Evolutionary conservation across 2,113 vertebrate genomes (phyloP).

Genomic region (Saguinus midas): DNA sequence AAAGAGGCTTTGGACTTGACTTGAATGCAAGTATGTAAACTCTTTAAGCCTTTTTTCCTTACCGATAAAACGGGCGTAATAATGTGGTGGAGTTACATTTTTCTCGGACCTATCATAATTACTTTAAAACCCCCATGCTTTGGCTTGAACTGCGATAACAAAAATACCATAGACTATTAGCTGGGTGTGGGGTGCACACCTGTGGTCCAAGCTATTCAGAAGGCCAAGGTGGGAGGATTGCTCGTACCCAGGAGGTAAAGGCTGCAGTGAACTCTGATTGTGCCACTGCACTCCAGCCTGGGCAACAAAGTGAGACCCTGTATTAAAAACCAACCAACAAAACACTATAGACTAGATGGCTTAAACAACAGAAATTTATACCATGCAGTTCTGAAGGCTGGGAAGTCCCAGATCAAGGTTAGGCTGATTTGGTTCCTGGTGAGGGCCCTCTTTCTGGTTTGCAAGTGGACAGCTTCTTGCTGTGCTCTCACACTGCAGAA

Average conservation of each 20-base stretch:
- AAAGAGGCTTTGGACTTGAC: background rate
- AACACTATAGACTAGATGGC: too few species aligned
- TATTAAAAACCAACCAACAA: too few species aligned
- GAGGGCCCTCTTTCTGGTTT: background rate
- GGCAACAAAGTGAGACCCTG: too few species aligned
- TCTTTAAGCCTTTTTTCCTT: background rate
- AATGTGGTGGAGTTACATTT: background rate
- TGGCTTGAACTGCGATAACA: too few species aligned
- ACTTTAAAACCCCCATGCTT: background rate
- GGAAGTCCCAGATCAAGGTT: background rate
- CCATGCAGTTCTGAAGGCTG: background rate
- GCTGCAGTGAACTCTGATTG: too few species aligned
- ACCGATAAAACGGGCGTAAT: background rate
- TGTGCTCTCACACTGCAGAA: too few species aligned
- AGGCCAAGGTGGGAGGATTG: too few species aligned
- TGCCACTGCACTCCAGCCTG: too few species aligned
- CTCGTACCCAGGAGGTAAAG: too few species aligned
- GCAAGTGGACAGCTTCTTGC: background rate
- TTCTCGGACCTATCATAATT: background rate
- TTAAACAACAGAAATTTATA: background rate
- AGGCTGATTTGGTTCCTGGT: background rate
- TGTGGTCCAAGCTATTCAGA: too few species aligned
- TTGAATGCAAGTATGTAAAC: background rate
- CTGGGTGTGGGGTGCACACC: too few species aligned
- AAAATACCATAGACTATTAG: background rate